Base-by-base conservation (phyloP, 1,140 invertebrate species). In the Dreissena polymorpha region DNA sequence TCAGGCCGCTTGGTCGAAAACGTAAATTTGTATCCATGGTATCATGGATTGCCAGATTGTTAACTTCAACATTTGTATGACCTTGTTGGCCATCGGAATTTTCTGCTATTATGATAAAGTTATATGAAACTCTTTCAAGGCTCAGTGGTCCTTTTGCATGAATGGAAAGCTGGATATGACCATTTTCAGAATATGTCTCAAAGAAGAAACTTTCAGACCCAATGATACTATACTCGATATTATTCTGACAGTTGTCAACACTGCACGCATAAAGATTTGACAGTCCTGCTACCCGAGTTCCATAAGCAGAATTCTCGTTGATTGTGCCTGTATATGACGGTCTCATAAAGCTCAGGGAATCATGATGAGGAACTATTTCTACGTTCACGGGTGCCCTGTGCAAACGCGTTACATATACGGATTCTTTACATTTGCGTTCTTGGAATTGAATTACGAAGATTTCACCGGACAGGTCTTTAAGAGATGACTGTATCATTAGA, bases 101-200 rank as follows among this genome's bases (percentile, higher is more conserved):
- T 27, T 71, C 27, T 60, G 78, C 68, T 60, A 71, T 65, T 5
- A 80, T 71, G 10, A 80, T 72, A 39, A 80, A 80, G 50, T 60
- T 57, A 27, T 78, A 18, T 29, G n/a, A 6, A 16, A 10, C 12
- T 16, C 25, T 23, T 6, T 12, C 25, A n/a, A 10, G 10, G 23
- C 16, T 8, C 29, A 60, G 3, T 49, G 60, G 64, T 23, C 39
- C 29, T 72, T 80, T 80, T 0, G 55, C 50, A 53, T 64, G 65
- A 50, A 80, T 72, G 53, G 69, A 53, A 63, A 80, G 29, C 27
- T 80, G 67, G 13, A 80, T 80, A 25, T 72, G 68, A 1, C 29
- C 27, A 10, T 72, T 57, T 23, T 64, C 64, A 5, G 68, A 80
- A 21, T 71, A 25, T 49, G 78, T 80, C 16, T 72, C 53, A 12